Evolutionary conservation across 1,140 invertebrate species (phyloP), one percentile per base, ranked within the genome.

Genomic region (Zaprionus taronus): DNA sequence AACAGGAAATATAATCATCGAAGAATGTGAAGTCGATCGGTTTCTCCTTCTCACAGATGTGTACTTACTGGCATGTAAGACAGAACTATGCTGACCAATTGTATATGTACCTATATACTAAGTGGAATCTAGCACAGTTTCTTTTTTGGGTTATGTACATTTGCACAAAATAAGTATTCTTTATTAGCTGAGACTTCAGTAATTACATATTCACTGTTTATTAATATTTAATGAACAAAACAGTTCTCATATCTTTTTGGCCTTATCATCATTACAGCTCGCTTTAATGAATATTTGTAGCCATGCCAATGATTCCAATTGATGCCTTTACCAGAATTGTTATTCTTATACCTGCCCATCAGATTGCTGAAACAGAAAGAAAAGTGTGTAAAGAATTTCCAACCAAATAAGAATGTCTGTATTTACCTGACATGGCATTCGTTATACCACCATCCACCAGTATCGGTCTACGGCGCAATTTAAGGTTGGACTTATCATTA

Each of bases 201-300:
- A 31, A 31, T 11, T 9, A 31, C 31, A 31, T 31, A 31, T 11
- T 31, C 0, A 31, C 31, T 31, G 28, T 28, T 28, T 28, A 7
- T 28, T 28, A 28, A 28, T 28, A 1, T 28, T 28, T 28, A 7
- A 28, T 28, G 7, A 28, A 2, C 28, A 28, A 31, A 31, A 31
- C 31, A 11, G 0, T 11, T 5, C n/a, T 49, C 5, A 78, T 31
- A 28, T 80, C 17, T 41, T 72, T 31, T 31, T 9, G 31, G 72
- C 9, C 81, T 80, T 61, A 85, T 79, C 70, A 81, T 62, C 82
- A 85, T 83, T 15, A 60, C 24, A 4, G 62, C 81, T 4, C 51
- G 44, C 51, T 79, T 81, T 9, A 84, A 41, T 0, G 81, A 70
- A 36, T 83, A 83, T 0, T 58, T 28, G 5, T 72, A 47, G 14